Conservation (phyloP, 2,888 invertebrate species). For the Stenurella melanura region DNA sequence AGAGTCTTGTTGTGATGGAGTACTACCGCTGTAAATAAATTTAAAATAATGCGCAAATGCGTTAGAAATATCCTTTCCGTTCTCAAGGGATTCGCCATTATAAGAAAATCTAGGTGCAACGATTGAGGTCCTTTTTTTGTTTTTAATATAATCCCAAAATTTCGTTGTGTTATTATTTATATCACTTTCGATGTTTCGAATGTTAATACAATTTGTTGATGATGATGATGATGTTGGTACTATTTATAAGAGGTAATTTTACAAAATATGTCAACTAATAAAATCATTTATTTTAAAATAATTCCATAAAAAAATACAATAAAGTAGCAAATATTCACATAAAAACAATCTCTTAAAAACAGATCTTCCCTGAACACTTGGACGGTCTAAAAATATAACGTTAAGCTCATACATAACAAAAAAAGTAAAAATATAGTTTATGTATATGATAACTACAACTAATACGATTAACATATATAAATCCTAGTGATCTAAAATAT, state of each 20-base stretch:
- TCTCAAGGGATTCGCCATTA: no score
- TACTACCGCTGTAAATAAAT: no score
- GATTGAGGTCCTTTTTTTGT: no score
- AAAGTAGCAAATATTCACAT: slow-evolving; percentile 39
- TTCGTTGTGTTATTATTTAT: no score
- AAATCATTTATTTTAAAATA: slow-evolving; percentile 43
- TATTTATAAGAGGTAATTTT: background rate
- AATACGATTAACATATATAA: slow-evolving; percentile 19
- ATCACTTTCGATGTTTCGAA: no score
- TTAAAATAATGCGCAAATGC: no score
- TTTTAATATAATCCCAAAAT: no score
- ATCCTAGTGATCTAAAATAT: slow-evolving; percentile 16
- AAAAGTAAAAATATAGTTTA: slow-evolving; percentile 36
- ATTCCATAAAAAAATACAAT: slow-evolving; percentile 39
- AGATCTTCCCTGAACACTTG: slow-evolving; percentile 46
- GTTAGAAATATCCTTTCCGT: no score
- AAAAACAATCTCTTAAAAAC: slow-evolving; percentile 41
- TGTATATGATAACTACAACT: slow-evolving; percentile 27
- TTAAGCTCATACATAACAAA: slow-evolving; percentile 39
- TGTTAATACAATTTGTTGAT: no score
- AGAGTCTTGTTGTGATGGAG: no score
- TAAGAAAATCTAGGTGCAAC: no score
- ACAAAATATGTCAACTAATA: slow-evolving; percentile 24
- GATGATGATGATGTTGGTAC: no score
- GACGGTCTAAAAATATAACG: slow-evolving; percentile 44